Percentiles rank a stretch among this genome's conserved stretches.
phyloP scores from a whole-genome alignment of 37 sponge, comb jelly and placozoan species.

The Crambe crambe region DNA sequence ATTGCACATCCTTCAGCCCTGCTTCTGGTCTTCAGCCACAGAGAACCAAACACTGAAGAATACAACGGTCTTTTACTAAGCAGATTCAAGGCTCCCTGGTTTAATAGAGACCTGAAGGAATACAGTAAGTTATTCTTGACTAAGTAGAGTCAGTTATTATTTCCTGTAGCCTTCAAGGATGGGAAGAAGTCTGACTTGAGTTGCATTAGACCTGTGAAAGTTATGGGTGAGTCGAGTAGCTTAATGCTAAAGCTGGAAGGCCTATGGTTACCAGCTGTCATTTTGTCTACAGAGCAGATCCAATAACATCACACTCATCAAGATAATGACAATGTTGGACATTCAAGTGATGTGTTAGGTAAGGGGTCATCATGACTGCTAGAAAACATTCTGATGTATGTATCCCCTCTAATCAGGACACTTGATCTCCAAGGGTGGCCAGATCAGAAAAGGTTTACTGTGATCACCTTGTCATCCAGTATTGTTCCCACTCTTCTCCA shows the following conservation, averaged over 20 bases:
- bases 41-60: constrained; percentile 23
- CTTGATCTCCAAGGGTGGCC: too few species aligned
- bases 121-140: constrained; percentile 12
- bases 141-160: too few species aligned
- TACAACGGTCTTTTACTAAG: constrained; percentile 18
- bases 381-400: too few species aligned
- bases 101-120: background rate
- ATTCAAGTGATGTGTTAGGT: background rate
- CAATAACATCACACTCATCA: background rate
- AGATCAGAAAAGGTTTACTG: too few species aligned
- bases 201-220: constrained; percentile 6
- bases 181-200: constrained; percentile 8
- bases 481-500: too few species aligned
- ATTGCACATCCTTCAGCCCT: too few species aligned
- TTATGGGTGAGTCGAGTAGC: constrained; percentile 1
- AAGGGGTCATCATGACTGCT: too few species aligned
- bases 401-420: too few species aligned
- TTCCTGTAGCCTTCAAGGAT: background rate
- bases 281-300: background rate
- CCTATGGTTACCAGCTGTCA: background rate
- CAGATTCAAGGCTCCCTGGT: background rate
- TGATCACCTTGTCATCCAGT: too few species aligned
- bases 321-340: background rate
- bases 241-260: too few species aligned
- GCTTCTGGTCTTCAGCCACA: background rate